These are phyloP conservation scores for Phrixothrix hirtus DNA, from an alignment of 2,888 invertebrate species.

Conservation along the genomic window DNA sequence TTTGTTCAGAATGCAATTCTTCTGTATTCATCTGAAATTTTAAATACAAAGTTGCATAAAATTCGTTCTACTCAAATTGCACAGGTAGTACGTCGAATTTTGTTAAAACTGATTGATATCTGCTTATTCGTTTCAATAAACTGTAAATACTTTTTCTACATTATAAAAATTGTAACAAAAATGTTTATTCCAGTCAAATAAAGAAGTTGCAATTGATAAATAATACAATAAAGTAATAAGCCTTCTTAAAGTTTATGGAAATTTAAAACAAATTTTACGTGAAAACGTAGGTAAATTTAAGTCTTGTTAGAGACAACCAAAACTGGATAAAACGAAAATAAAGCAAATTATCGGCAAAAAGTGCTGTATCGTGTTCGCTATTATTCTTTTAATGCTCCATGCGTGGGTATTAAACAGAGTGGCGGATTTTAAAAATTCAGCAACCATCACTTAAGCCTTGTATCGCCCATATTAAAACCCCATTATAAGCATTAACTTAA, in stretches of 20 bases:
- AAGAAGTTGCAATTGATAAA: no score
- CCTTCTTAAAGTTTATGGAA: no score
- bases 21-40: conserved; percentile 26
- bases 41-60: conserved; percentile 34
- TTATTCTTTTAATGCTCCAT: conserved; percentile 30
- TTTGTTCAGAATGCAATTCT: conserved; percentile 27
- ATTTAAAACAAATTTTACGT: no score
- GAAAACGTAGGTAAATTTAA: no score
- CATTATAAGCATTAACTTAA: conserved; percentile 14
- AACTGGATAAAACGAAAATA: conserved; percentile 31
- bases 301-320: conserved; percentile 10
- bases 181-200: no score
- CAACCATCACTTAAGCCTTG: conserved; percentile 28
- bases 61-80: conserved; percentile 39
- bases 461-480: conserved; percentile 23
- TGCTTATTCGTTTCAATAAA: not conserved
- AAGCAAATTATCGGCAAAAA: conserved; percentile 39
- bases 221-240: no score
- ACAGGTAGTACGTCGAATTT: conserved; percentile 31
- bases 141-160: not conserved
- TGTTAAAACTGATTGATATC: not conserved
- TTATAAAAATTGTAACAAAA: no score
- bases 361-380: conserved; percentile 40
- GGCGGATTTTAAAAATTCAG: conserved; percentile 31
- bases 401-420: conserved; percentile 29